A percentile compares a stretch with the other conserved stretches of the same genome.
Conservation (phyloP, 2,113 vertebrate genomes). For the Petaurus breviceps region DNA sequence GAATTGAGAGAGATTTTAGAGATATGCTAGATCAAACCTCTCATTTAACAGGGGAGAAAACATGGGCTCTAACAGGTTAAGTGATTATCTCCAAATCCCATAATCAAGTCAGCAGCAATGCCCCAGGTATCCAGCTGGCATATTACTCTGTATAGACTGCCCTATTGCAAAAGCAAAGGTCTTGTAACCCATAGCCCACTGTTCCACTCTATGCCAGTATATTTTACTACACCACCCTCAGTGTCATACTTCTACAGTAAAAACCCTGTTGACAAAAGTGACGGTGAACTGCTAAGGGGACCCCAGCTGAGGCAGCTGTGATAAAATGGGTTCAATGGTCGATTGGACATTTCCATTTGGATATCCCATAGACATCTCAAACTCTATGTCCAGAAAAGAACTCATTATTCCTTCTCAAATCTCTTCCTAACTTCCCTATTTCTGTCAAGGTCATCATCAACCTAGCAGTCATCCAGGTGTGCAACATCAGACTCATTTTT, state of each 20-base stretch:
- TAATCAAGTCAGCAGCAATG: background rate
- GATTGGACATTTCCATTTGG: background rate
- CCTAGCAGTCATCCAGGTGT: background rate
- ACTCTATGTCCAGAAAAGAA: background rate
- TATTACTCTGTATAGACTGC: background rate
- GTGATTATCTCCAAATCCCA: background rate
- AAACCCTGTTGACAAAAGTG: background rate
- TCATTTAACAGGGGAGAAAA: background rate
- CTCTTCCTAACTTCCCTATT: background rate
- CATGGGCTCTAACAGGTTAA: background rate
- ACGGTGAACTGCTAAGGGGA: background rate
- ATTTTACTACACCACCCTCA: background rate
- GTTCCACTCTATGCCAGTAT: background rate
- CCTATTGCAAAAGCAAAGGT: background rate
- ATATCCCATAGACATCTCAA: background rate
- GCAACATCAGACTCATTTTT: background rate
- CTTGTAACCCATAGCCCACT: background rate
- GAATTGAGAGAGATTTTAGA: background rate
- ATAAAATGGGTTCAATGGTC: background rate
- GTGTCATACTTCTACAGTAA: background rate
- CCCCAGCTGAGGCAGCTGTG: background rate
- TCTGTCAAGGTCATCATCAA: background rate
- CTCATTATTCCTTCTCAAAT: background rate
- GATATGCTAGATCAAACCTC: background rate
- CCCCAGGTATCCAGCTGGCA: background rate